phyloP scores from a whole-genome alignment of 2,113 vertebrate species.

The Tupaia chinensis region DNA sequence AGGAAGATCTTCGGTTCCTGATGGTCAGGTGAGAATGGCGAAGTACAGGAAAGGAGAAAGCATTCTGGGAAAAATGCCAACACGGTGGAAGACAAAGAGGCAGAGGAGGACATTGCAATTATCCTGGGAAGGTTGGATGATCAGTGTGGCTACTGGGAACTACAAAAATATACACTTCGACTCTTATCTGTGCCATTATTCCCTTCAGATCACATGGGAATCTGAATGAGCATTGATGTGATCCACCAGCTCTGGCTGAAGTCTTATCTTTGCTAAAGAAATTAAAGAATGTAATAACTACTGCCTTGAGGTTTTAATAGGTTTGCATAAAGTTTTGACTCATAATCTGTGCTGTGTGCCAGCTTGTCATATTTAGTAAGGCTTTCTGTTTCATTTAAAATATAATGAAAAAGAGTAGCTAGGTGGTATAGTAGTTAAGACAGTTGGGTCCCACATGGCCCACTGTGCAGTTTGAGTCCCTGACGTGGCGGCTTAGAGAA shows the following conservation, averaged over 20 bases:
- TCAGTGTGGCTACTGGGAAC: too few relatives aligned
- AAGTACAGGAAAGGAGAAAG: neutral
- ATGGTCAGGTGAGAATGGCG: neutral
- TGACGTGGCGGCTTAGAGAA: too few relatives aligned
- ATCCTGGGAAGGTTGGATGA: neutral
- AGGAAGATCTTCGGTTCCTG: neutral
- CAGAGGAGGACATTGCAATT: neutral
- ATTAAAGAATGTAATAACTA: neutral
- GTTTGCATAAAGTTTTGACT: neutral
- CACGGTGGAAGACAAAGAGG: neutral
- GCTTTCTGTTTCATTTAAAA: neutral
- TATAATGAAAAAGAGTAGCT: neutral
- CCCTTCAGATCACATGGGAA: neutral
- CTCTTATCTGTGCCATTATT: neutral
- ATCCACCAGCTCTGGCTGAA: neutral
- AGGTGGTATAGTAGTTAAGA: too few relatives aligned
- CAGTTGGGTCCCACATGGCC: too few relatives aligned
- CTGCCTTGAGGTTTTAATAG: neutral
- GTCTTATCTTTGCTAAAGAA: neutral
- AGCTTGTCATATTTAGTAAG: neutral
- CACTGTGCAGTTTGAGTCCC: too few relatives aligned
- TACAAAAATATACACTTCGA: neutral
- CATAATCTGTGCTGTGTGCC: neutral
- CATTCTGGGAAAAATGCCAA: neutral
- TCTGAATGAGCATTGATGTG: neutral